A percentile compares a stretch with the other conserved stretches of the same genome.
Evolutionary conservation across 2,797 vertebrate species (phyloP).

Genomic region (Pristis pectinata): DNA sequence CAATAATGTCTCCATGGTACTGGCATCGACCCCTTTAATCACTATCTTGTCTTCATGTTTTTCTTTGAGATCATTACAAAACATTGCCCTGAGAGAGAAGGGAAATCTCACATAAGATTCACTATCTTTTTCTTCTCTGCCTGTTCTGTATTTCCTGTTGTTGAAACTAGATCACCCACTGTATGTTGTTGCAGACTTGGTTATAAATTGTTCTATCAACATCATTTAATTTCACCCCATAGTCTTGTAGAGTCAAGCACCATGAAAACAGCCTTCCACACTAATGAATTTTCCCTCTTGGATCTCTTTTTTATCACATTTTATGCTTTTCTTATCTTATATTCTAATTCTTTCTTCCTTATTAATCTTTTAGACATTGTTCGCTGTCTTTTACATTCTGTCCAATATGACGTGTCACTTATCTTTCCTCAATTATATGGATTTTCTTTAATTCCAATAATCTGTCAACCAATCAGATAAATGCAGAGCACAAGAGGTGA

Average conservation of each 20-base stretch:
- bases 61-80: slow-evolving; percentile 88
- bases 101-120: neutral
- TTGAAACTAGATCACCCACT: neutral
- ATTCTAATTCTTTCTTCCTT: no score
- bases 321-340: no score
- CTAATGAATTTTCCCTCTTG: no score
- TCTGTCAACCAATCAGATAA: no score
- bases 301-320: no score
- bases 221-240: neutral
- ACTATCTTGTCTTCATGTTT: slow-evolving; percentile 81
- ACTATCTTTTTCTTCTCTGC: neutral
- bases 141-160: neutral
- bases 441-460: no score
- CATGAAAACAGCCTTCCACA: no score
- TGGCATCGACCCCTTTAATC: slow-evolving; percentile 81
- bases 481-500: neutral
- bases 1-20: slow-evolving; percentile 80
- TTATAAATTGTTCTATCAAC: neutral
- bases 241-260: neutral
- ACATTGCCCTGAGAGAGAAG: slow-evolving; percentile 79
- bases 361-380: no score
- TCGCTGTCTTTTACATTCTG: no score
- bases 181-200: neutral
- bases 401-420: no score
- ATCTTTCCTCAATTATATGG: no score